These are phyloP conservation scores for Syrmaticus mikado DNA, from an alignment of 2,113 vertebrate species.

Conservation along the genomic window DNA sequence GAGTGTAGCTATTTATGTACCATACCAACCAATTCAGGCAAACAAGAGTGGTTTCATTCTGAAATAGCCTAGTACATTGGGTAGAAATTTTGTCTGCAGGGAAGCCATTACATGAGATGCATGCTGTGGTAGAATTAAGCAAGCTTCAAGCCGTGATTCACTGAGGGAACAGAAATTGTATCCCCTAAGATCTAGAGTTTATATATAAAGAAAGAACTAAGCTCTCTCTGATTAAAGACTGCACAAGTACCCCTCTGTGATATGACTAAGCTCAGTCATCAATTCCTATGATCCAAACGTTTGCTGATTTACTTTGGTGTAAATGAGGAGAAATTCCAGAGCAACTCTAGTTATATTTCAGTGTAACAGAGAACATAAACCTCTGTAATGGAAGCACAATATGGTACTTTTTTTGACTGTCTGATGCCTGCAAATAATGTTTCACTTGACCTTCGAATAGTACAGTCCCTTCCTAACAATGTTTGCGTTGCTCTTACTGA, in stretches of 20 bases:
- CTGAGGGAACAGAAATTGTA: constrained; percentile 28
- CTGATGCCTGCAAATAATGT: neutral
- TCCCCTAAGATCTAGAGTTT: constrained; percentile 7
- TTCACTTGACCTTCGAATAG: constrained; percentile 7
- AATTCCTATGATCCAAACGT: constrained; percentile 22
- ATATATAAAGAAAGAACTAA: neutral
- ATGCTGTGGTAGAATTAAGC: constrained; percentile 47
- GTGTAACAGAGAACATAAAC: neutral
- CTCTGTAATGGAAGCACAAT: neutral
- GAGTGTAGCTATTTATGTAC: constrained; percentile 3
- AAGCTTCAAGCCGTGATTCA: constrained; percentile 25
- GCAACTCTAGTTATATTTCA: neutral
- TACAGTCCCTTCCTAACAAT: neutral
- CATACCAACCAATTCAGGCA: constrained; percentile 21
- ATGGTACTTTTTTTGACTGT: neutral
- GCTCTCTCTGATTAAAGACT: constrained; percentile 28
- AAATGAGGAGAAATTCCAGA: constrained; percentile 41
- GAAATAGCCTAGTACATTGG: neutral
- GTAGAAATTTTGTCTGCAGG: constrained; percentile 35
- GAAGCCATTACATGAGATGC: constrained; percentile 32
- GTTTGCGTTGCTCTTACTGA: neutral
- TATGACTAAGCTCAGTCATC: constrained; percentile 31
- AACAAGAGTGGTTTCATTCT: constrained; percentile 35
- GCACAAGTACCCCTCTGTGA: constrained; percentile 14
- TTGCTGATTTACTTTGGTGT: neutral